Base-by-base conservation (phyloP, 2,797 vertebrate species). In the Pelobates cultripes region DNA sequence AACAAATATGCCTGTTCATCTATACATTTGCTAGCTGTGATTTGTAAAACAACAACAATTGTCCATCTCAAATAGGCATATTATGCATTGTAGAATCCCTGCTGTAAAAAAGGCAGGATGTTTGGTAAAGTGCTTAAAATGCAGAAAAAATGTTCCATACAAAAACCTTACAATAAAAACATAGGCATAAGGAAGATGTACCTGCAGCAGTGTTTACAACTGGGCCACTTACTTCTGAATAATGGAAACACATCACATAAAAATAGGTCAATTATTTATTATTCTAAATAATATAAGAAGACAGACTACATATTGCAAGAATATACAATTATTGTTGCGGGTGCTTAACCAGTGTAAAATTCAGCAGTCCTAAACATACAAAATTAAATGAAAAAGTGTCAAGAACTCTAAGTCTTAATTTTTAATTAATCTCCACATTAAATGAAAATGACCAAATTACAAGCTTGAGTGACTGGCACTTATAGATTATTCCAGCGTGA, bases 401-500 rank as follows among this genome's bases (percentile, higher is more conserved):
- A 64, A 74, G 81, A 74, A 78, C 76, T 60, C 7, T 12, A 67
- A 70, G 63, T n/a, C 76, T 84, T 75, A 66, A 79, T 84, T 84
- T 70, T 76, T 84, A 84, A 75, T 84, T 71, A 75, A 55, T 75
- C 71, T 67, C 41, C 64, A 47, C 28, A 78, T 83, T 78, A 79
- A 83, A 83, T 75, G 44, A 68, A 83, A 72, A 79, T 80, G 67
- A 73, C 60, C 60, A 84, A 79, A 80, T 79, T 68, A 80, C 66
- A 71, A 67, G 67, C 67, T 57, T 79, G 72, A 84, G 57, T 79
- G 72, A 72, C 45, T 44, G 44, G 43, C 51, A 75, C 57, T 79
- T 83, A 74, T 68, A 78, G 28, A 78, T 70, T 83, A 74, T 69
- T 78, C 72, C 15, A 53, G 70, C 41, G 41, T 70, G 72, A 70